phyloP scores from a whole-genome alignment of 1,140 invertebrate species.

The Eupeodes corollae region DNA sequence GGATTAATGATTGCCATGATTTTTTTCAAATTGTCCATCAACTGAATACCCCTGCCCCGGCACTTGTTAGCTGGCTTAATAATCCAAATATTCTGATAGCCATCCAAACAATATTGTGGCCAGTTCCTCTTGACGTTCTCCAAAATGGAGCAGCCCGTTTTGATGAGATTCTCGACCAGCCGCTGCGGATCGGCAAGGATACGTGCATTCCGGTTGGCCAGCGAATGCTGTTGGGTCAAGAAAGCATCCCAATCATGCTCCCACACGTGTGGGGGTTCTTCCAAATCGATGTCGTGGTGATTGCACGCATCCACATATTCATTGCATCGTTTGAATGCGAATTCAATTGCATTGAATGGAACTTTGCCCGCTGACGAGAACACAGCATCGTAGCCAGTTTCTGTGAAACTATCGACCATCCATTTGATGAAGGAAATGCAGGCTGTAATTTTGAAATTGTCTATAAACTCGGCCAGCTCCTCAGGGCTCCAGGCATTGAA shows the following conservation, averaged over 20 bases:
- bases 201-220: slow-evolving; percentile 51
- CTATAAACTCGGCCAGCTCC: slow-evolving; percentile 76
- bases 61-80: slow-evolving; percentile 91
- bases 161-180: slow-evolving; percentile 26
- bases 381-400: slow-evolving; percentile 43
- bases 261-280: slow-evolving; percentile 55
- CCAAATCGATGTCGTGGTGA: slow-evolving; percentile 77
- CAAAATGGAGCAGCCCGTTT: slow-evolving; percentile 37
- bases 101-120: slow-evolving; percentile 75
- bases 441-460: slow-evolving; percentile 80
- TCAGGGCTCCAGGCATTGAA: slow-evolving; percentile 78
- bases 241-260: slow-evolving; percentile 80
- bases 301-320: slow-evolving; percentile 63
- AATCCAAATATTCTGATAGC: slow-evolving; percentile 84
- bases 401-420: slow-evolving; percentile 49
- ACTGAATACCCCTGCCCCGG: slow-evolving; percentile 75
- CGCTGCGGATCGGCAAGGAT: slow-evolving; percentile 30
- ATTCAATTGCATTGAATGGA: slow-evolving; percentile 61
- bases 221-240: slow-evolving; percentile 59
- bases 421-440: slow-evolving; percentile 73
- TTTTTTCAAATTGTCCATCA: slow-evolving; percentile 77
- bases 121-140: slow-evolving; percentile 47
- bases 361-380: slow-evolving; percentile 51
- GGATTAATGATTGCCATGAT: slow-evolving; percentile 63
- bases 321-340: slow-evolving; percentile 62